phyloP scores from a whole-genome alignment of 2,797 vertebrate species.

The Ctenochaetus hawaiiensis region DNA sequence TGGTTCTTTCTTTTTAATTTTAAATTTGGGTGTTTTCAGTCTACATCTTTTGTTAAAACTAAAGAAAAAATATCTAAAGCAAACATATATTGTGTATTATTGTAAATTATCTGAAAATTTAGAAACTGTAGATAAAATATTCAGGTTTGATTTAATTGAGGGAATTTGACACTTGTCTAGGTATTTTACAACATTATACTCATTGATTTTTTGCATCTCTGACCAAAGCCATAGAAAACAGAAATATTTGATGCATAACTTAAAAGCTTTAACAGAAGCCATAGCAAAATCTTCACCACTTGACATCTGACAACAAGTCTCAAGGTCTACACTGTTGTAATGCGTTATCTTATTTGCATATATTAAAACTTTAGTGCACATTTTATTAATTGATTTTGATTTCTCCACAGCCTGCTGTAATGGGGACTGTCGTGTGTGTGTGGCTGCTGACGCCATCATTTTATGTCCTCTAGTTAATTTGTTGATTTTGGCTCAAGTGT shows the following conservation, averaged over 20 bases:
- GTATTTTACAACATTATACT: neutral
- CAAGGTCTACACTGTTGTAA: neutral
- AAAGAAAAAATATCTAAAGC: neutral
- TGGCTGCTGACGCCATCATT: neutral
- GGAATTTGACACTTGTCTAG: neutral
- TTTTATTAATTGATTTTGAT: neutral
- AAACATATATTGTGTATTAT: neutral
- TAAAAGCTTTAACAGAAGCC: neutral
- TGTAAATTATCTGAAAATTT: neutral
- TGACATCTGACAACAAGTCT: neutral
- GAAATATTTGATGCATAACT: neutral
- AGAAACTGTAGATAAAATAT: neutral
- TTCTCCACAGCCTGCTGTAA: constrained; percentile 2
- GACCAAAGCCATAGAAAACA: neutral
- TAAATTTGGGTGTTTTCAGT: neutral
- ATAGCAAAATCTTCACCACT: neutral
- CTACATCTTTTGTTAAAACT: neutral
- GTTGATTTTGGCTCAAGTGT: constrained; percentile 15
- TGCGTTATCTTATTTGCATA: neutral
- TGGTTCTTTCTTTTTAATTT: neutral
- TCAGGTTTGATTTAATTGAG: neutral
- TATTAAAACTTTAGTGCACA: neutral
- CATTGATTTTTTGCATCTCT: neutral
- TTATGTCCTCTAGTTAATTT: neutral
- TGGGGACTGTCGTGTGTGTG: neutral